A percentile compares a stretch with the other conserved stretches of the same genome.
phyloP scores from a whole-genome alignment of 2,888 invertebrate species.

The Muschampia plurimacula region DNA sequence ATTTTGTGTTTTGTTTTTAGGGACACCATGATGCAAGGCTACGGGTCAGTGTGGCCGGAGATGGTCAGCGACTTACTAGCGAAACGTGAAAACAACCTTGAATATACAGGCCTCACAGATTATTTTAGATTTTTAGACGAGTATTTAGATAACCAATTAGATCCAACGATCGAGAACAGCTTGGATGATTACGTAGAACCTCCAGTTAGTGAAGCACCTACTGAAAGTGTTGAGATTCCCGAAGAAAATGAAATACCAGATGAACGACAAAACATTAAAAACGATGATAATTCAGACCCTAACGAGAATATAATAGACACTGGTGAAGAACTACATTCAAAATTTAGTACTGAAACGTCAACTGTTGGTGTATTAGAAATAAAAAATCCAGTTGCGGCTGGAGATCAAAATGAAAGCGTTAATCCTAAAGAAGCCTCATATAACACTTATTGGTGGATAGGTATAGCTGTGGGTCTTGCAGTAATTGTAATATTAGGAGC shows the following conservation, averaged over 20 bases:
- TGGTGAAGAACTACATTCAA: slow-evolving; percentile 62
- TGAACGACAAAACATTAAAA: slow-evolving; percentile 41
- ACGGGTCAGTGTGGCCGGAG: slow-evolving; percentile 75
- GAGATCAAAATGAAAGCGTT: slow-evolving; percentile 59
- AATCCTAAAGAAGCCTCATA: slow-evolving; percentile 75
- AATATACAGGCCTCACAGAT: slow-evolving; percentile 79
- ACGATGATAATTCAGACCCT: slow-evolving; percentile 51
- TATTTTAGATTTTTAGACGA: slow-evolving; percentile 85
- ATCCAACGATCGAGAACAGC: slow-evolving; percentile 59
- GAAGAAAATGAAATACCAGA: slow-evolving; percentile 62
- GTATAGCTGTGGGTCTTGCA: slow-evolving; percentile 74
- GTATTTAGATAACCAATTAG: slow-evolving; percentile 81
- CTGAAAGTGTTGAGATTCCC: slow-evolving; percentile 45
- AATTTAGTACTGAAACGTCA: slow-evolving; percentile 69
- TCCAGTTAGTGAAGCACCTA: slow-evolving; percentile 52
- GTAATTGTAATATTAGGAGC: slow-evolving; percentile 73
- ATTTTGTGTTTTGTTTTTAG: slow-evolving; percentile 54
- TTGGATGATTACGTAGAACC: slow-evolving; percentile 72
- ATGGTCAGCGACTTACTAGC: slow-evolving; percentile 78
- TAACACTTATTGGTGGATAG: slow-evolving; percentile 82
- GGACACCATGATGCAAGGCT: slow-evolving; percentile 78
- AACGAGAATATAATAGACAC: slow-evolving; percentile 69
- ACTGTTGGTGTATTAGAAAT: slow-evolving; percentile 79
- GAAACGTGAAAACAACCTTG: slow-evolving; percentile 77
- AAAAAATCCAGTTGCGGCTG: slow-evolving; percentile 70